Evolutionary conservation across 2,888 invertebrate genomes (phyloP).

Genomic region (Parochlus steinenii): DNA sequence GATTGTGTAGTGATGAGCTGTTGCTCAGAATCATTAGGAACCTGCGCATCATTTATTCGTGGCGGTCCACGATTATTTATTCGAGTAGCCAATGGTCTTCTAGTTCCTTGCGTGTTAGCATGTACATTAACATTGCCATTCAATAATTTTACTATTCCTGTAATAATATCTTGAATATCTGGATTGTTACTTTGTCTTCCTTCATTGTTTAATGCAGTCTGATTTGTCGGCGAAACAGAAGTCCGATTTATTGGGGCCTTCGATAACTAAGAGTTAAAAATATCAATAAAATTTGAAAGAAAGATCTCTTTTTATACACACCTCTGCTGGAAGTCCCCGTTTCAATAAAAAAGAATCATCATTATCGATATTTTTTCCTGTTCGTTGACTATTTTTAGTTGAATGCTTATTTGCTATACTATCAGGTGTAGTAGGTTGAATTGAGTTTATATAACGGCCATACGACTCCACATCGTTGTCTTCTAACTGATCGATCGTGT

Average conservation of each 20-base stretch:
- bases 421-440: constrained; percentile 26
- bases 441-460: constrained; percentile 26
- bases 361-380: constrained; percentile 22
- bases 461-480: constrained; percentile 17
- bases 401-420: constrained; percentile 16
- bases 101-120: constrained; percentile 49
- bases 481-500: constrained; percentile 20
- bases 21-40: constrained; percentile 48
- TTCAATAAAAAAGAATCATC: constrained; percentile 33
- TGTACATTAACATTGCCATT: constrained; percentile 80
- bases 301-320: too few species aligned
- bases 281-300: too few species aligned
- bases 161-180: constrained; percentile 81
- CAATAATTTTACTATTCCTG: constrained; percentile 71
- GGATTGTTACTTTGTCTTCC: constrained; percentile 42
- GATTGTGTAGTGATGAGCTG: constrained; percentile 20
- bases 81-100: constrained; percentile 54
- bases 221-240: constrained; percentile 19
- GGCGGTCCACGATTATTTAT: constrained; percentile 87
- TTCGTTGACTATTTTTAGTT: constrained; percentile 22
- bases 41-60: constrained; percentile 57
- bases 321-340: constrained; percentile 29
- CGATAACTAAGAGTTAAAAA: too few species aligned
- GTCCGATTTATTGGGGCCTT: constrained; percentile 25
- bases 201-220: constrained; percentile 22